Conservation (phyloP, 1,140 invertebrate species). For the Papilio glaucus region DNA sequence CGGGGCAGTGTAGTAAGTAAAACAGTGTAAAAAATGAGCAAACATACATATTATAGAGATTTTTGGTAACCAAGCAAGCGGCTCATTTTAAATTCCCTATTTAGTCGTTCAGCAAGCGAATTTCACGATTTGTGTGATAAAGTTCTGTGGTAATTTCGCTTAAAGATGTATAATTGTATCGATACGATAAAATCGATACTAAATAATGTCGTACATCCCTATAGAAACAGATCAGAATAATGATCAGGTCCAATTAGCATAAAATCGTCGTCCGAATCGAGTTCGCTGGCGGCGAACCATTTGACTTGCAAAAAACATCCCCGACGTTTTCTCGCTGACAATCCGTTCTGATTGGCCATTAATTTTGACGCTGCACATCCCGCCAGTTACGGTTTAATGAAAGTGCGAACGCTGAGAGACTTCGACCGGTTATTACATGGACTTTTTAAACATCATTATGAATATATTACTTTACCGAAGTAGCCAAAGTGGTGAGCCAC, state of each 20-base stretch:
- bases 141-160: no score
- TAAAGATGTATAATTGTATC: slow-evolving; percentile 8
- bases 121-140: no score
- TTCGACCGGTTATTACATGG: neutral
- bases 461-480: neutral
- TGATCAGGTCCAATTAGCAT: slow-evolving; percentile 68
- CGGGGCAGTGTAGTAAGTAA: no score
- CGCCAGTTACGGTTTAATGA: slow-evolving; percentile 22
- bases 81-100: no score
- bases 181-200: slow-evolving; percentile 39
- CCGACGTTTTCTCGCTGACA: slow-evolving; percentile 44
- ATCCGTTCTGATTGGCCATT: slow-evolving; percentile 61
- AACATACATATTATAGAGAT: no score
- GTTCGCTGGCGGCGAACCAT: slow-evolving; percentile 61
- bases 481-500: neutral
- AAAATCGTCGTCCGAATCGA: slow-evolving; percentile 61
- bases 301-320: slow-evolving; percentile 75
- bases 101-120: no score
- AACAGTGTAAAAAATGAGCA: no score
- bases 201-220: slow-evolving; percentile 31
- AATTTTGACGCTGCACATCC: slow-evolving; percentile 42
- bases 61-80: no score
- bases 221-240: slow-evolving; percentile 63
- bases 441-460: neutral
- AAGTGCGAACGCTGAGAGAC: slow-evolving; percentile 1